These are phyloP conservation scores for Cantharis lateralis DNA, from an alignment of 2,888 invertebrate genomes.

Conservation along the genomic window DNA sequence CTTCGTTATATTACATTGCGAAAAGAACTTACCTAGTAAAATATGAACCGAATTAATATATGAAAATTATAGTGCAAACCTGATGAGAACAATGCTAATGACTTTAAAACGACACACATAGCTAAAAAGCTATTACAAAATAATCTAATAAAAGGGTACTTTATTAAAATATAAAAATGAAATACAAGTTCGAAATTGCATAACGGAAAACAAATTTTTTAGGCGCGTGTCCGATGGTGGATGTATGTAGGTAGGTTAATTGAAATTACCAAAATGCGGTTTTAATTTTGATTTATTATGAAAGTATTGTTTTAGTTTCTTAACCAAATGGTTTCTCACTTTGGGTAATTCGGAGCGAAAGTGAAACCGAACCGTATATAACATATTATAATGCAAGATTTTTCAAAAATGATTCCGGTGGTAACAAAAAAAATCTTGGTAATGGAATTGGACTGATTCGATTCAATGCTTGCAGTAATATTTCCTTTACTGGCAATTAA, in stretches of 20 bases:
- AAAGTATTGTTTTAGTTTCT: neutral
- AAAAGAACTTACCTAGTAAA: neutral
- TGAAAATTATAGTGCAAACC: neutral
- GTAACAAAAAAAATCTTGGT: neutral
- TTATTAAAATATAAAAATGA: neutral
- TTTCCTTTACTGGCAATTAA: neutral
- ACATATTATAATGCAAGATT: neutral
- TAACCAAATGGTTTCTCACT: neutral
- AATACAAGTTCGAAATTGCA: neutral
- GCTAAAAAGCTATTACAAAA: neutral
- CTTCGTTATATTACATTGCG: neutral
- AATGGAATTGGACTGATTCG: neutral
- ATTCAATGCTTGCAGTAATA: neutral
- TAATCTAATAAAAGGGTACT: neutral
- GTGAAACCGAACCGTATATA: neutral
- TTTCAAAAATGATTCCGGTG: neutral
- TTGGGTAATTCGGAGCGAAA: neutral
- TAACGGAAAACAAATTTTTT: neutral
- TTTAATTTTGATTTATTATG: neutral
- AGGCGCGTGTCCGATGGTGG: neutral
- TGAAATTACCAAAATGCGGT: neutral
- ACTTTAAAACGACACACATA: neutral
- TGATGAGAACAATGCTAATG: constrained; percentile 1
- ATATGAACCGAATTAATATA: neutral
- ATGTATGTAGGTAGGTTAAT: neutral